Percentiles rank a stretch among this genome's conserved stretches.
Evolutionary conservation across 1,140 invertebrate genomes (phyloP).

Genomic region (Drosophila mojavensis): DNA sequence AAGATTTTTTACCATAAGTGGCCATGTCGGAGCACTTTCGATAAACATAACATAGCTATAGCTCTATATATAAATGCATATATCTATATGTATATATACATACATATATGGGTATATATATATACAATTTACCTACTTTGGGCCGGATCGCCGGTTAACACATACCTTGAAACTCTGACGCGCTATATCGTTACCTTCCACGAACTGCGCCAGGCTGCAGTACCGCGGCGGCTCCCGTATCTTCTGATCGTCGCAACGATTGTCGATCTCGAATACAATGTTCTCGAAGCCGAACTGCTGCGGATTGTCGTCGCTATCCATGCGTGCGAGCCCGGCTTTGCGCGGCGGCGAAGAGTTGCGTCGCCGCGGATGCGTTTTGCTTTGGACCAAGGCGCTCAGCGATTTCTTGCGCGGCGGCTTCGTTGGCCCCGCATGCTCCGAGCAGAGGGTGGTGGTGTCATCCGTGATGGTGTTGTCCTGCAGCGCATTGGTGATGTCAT

Average conservation of each 20-base stretch:
- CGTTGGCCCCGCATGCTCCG: constrained; percentile 82
- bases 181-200: constrained; percentile 91
- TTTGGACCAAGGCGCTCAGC: constrained; percentile 54
- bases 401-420: constrained; percentile 73
- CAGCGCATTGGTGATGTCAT: constrained; percentile 87
- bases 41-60: constrained; percentile 65
- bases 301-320: constrained; percentile 84
- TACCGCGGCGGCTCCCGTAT: constrained; percentile 86
- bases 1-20: constrained; percentile 76
- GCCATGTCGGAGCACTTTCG: constrained; percentile 61
- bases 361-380: constrained; percentile 77
- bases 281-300: constrained; percentile 89
- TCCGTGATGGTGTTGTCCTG: constrained; percentile 88
- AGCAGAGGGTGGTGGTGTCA: constrained; percentile 87
- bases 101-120: constrained; percentile 32
- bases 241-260: constrained; percentile 85
- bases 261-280: constrained; percentile 86
- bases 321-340: constrained; percentile 54
- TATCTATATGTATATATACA: constrained; percentile 22
- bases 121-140: constrained; percentile 39
- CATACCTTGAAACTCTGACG: constrained; percentile 89
- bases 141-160: constrained; percentile 3
- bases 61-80: constrained; percentile 33
- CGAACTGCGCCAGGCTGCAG: constrained; percentile 90
- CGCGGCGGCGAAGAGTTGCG: constrained; percentile 83